Conservation (phyloP, 2,888 invertebrate species). For the Hartigia nigra region DNA sequence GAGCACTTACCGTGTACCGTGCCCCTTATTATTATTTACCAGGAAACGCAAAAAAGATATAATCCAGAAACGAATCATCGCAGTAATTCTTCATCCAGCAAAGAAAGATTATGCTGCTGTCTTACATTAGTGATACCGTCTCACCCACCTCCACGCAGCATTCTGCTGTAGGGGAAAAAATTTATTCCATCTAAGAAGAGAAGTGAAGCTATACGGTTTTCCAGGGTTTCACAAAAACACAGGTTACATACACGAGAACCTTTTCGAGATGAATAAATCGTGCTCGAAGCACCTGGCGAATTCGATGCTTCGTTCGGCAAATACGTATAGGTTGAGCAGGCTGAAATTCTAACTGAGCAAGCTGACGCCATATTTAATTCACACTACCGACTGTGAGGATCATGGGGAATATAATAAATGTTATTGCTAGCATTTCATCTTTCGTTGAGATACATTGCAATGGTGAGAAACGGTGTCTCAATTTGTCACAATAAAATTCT, state of each 20-base stretch:
- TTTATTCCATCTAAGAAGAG: not conserved
- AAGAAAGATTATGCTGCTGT: not conserved
- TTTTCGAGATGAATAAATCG: not conserved
- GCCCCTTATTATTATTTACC: not conserved
- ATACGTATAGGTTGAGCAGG: not conserved
- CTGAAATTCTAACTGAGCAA: constrained; percentile 12
- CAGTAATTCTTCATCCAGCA: not conserved
- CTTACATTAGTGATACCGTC: not conserved
- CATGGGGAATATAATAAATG: not conserved
- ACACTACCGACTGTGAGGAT: not conserved
- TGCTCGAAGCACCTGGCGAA: constrained; percentile 14
- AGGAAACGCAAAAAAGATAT: not conserved
- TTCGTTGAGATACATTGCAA: not conserved
- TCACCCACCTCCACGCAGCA: not conserved
- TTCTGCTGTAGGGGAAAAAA: not conserved
- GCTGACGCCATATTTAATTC: constrained; percentile 14
- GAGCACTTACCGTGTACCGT: not conserved
- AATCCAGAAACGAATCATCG: not conserved
- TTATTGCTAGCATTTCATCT: not conserved
- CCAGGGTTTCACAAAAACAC: not conserved
- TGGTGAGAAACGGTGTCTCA: not conserved
- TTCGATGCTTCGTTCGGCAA: constrained; percentile 5
- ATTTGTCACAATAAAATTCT: not conserved
- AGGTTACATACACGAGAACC: not conserved
- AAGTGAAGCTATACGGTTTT: not conserved